These are phyloP conservation scores for Riptortus pedestris DNA, from an alignment of 1,140 invertebrate species.

Conservation along the genomic window DNA sequence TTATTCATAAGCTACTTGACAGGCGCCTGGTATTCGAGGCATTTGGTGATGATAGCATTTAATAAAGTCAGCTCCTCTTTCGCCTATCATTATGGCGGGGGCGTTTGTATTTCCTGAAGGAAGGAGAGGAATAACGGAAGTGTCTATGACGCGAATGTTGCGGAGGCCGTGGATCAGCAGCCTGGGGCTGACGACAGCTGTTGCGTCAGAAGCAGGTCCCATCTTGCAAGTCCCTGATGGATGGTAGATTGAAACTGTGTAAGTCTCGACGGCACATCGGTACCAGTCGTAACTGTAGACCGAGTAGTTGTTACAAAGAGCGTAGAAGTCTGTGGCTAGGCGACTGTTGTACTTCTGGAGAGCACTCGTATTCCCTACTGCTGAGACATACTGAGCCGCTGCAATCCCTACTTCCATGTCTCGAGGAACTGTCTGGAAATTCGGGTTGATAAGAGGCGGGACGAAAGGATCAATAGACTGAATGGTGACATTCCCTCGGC, in stretches of 20 bases:
- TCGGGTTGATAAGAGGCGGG: neutral
- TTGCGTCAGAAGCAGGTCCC: conserved; percentile 40
- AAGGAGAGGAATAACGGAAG: conserved; percentile 36
- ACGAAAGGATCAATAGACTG: neutral
- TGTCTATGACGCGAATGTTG: conserved; percentile 36
- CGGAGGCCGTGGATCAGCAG: conserved; percentile 39
- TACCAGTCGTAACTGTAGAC: conserved; percentile 46
- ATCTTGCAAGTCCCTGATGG: conserved; percentile 48
- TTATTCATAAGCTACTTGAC: no score
- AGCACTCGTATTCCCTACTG: neutral
- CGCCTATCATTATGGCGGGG: conserved; percentile 43
- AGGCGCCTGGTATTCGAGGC: no score
- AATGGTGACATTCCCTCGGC: neutral
- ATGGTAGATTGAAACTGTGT: conserved; percentile 43
- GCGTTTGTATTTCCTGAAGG: conserved; percentile 36
- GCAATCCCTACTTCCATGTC: neutral
- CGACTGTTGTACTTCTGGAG: neutral
- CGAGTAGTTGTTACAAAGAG: neutral
- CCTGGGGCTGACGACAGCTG: conserved; percentile 40
- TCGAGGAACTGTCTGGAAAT: neutral
- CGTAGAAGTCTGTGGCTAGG: neutral
- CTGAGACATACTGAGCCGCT: neutral
- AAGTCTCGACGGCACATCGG: conserved; percentile 44
- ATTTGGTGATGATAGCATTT: no score
- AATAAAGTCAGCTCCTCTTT: conserved; percentile 44